Conservation (phyloP, 2,888 invertebrate species). For the Saturnia japonica region DNA sequence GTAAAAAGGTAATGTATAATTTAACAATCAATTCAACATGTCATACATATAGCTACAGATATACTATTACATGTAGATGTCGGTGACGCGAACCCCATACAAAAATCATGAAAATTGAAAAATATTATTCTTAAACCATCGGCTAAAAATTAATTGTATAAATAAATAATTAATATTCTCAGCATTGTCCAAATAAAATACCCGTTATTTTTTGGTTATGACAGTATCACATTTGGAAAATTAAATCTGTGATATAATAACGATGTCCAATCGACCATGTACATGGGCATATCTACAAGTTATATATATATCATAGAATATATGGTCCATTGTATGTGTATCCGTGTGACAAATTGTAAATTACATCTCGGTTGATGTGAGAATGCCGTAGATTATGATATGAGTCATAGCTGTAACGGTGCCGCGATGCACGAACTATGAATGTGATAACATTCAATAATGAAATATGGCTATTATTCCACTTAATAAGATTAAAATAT, state of each 20-base stretch:
- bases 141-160: not conserved
- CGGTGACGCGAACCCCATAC: no score
- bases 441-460: slow-evolving; percentile 23
- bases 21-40: no score
- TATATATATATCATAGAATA: slow-evolving; percentile 61
- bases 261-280: not conserved
- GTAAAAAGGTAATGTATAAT: no score
- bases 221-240: slow-evolving; percentile 6
- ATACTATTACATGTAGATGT: no score
- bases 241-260: not conserved
- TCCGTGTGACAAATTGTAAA: slow-evolving; percentile 58
- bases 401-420: slow-evolving; percentile 42
- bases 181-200: slow-evolving; percentile 11
- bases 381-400: slow-evolving; percentile 41
- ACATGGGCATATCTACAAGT: slow-evolving; percentile 28
- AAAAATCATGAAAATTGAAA: not conserved
- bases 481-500: slow-evolving; percentile 6
- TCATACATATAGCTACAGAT: no score
- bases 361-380: slow-evolving; percentile 41
- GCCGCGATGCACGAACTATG: not conserved
- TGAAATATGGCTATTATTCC: not conserved
- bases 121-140: not conserved
- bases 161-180: slow-evolving; percentile 6
- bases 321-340: slow-evolving; percentile 59
- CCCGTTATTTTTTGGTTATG: slow-evolving; percentile 8